phyloP scores from a whole-genome alignment of 2,888 invertebrate species.

The Eupithecia tripunctaria region DNA sequence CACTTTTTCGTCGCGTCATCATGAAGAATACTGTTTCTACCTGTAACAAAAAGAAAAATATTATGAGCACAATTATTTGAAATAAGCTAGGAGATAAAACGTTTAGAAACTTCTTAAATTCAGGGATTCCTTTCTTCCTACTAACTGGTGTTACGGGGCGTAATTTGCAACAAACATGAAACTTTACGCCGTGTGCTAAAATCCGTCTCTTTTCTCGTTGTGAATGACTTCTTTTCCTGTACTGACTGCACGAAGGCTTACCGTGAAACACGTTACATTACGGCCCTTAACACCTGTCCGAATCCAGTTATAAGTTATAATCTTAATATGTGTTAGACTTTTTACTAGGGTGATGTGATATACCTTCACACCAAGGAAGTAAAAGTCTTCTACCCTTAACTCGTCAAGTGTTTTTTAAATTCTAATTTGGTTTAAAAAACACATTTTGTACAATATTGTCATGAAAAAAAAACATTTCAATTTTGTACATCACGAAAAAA shows the following conservation, averaged over 20 bases:
- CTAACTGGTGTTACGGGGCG: too few species aligned
- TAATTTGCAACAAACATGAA: too few species aligned
- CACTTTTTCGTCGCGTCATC: conserved; percentile 78
- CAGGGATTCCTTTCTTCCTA: too few species aligned
- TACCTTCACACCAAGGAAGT: not conserved
- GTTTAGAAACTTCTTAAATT: not conserved
- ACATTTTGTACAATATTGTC: not conserved
- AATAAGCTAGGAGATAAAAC: not conserved
- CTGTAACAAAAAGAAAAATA: conserved; percentile 60
- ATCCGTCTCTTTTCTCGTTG: too few species aligned
- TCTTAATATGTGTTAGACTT: not conserved
- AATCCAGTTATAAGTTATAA: not conserved
- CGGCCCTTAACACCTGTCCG: too few species aligned
- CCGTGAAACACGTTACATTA: too few species aligned
- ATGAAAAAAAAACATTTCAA: not conserved
- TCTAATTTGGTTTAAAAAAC: too few species aligned
- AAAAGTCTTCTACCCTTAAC: not conserved
- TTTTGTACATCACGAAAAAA: not conserved
- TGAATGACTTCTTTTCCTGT: too few species aligned
- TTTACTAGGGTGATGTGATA: not conserved
- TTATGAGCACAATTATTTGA: not conserved
- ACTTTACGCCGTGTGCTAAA: too few species aligned
- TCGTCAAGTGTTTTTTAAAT: not conserved
- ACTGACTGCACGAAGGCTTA: too few species aligned
- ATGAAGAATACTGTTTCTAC: conserved; percentile 61